These are phyloP conservation scores for Temnothorax curvispinosus DNA, from an alignment of 1,140 invertebrate species.

Conservation along the genomic window DNA sequence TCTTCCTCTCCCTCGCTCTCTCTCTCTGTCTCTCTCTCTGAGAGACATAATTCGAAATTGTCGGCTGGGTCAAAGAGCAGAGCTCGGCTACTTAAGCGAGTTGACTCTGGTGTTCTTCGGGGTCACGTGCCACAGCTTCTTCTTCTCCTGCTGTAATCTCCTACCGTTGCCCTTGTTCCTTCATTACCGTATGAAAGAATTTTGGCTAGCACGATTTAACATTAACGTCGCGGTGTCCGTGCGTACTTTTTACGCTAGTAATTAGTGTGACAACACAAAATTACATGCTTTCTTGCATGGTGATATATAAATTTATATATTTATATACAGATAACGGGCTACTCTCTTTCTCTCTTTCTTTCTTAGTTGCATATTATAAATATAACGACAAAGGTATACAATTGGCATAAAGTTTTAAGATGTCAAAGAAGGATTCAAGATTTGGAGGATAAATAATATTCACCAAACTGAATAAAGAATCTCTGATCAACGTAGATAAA, in stretches of 20 bases:
- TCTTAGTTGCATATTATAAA: background rate
- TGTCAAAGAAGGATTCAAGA: background rate
- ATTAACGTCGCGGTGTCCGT: background rate
- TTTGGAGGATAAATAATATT: background rate
- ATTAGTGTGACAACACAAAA: background rate
- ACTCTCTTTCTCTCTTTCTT: background rate
- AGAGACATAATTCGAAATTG: constrained; percentile 85
- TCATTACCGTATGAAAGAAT: constrained; percentile 10
- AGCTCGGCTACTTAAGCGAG: constrained; percentile 85
- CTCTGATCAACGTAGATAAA: background rate
- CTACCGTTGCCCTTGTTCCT: constrained; percentile 64
- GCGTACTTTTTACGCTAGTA: background rate
- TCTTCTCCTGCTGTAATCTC: constrained; percentile 69
- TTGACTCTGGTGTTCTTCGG: constrained; percentile 83
- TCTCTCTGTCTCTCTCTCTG: constrained; percentile 75
- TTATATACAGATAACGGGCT: background rate
- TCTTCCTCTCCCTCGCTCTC: background rate
- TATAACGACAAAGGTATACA: background rate
- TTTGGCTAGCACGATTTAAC: constrained; percentile 7
- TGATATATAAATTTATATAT: background rate
- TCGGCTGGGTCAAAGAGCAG: constrained; percentile 84
- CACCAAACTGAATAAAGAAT: background rate
- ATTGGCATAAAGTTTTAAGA: background rate
- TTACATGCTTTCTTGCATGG: background rate
- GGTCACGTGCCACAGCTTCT: constrained; percentile 84